A percentile compares a stretch with the other conserved stretches of the same genome.
Conservation (phyloP, 2,888 invertebrate species). For the Erannis defoliaria region DNA sequence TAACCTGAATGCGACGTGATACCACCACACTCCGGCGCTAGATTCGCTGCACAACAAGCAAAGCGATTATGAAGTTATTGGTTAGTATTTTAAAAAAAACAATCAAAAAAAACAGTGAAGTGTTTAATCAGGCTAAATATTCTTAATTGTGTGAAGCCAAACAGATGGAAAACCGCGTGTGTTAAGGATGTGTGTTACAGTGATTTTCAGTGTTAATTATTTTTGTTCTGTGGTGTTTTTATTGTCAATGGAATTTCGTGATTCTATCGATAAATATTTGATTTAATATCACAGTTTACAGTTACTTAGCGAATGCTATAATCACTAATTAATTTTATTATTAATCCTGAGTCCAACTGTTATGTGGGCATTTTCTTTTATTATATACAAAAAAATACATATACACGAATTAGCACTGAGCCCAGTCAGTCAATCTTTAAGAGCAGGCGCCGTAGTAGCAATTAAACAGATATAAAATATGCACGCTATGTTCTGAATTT, state of each 20-base stretch:
- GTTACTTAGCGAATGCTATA: not conserved
- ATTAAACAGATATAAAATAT: too few species aligned
- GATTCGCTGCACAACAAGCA: constrained; percentile 78
- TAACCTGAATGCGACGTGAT: constrained; percentile 61
- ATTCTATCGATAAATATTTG: too few species aligned
- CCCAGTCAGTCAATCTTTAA: too few species aligned
- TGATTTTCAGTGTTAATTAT: constrained; percentile 5
- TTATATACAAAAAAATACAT: too few species aligned
- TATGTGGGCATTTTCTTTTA: too few species aligned
- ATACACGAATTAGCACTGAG: too few species aligned
- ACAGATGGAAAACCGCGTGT: constrained; percentile 21
- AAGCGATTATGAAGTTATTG: constrained; percentile 84
- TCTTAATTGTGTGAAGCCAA: not conserved
- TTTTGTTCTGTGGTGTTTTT: constrained; percentile 38
- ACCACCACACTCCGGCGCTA: constrained; percentile 74
- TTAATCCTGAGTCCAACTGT: too few species aligned
- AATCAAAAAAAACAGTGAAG: constrained; percentile 37
- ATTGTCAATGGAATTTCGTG: not conserved
- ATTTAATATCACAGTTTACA: not conserved
- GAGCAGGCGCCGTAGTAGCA: too few species aligned
- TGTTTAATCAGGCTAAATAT: constrained; percentile 36
- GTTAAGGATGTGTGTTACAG: constrained; percentile 42
- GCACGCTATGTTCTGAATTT: too few species aligned
- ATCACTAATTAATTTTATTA: too few species aligned
- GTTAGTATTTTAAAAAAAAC: constrained; percentile 65